Evolutionary conservation across 92 coral and sea anemone species (phyloP).

Genomic region (Porites divaricata): DNA sequence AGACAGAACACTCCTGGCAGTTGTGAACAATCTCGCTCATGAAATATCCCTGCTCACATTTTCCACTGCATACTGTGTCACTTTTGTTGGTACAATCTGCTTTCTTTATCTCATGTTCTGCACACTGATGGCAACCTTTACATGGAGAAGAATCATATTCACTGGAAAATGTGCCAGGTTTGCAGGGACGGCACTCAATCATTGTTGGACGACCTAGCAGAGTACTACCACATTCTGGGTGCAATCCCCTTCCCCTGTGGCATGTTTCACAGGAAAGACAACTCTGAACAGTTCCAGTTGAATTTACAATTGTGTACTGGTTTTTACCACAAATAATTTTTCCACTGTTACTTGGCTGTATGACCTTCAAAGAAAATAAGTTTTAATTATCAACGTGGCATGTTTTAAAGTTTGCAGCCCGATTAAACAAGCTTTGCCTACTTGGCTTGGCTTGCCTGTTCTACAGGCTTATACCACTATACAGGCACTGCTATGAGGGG

Average conservation of each 20-base stretch:
- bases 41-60: constrained; percentile 8
- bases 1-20: constrained; percentile 14
- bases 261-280: not conserved
- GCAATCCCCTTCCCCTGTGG: not conserved
- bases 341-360: not conserved
- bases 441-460: too few relatives aligned
- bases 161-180: not conserved
- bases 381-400: not conserved
- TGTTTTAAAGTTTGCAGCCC: not conserved
- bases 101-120: not conserved
- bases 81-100: not conserved
- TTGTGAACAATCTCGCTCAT: not conserved
- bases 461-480: too few relatives aligned
- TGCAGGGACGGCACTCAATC: not conserved
- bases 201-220: not conserved
- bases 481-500: too few relatives aligned
- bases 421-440: too few relatives aligned
- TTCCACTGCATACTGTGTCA: constrained; percentile 23
- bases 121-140: constrained; percentile 10
- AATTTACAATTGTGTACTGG: not conserved
- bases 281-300: not conserved
- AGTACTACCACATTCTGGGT: not conserved
- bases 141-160: constrained; percentile 11
- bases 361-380: not conserved
- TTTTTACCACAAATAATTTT: not conserved